Evolutionary conservation across 2,797 vertebrate genomes (phyloP), one percentile per base, ranked within the genome.

Genomic region (Pempheris klunzingeri): DNA sequence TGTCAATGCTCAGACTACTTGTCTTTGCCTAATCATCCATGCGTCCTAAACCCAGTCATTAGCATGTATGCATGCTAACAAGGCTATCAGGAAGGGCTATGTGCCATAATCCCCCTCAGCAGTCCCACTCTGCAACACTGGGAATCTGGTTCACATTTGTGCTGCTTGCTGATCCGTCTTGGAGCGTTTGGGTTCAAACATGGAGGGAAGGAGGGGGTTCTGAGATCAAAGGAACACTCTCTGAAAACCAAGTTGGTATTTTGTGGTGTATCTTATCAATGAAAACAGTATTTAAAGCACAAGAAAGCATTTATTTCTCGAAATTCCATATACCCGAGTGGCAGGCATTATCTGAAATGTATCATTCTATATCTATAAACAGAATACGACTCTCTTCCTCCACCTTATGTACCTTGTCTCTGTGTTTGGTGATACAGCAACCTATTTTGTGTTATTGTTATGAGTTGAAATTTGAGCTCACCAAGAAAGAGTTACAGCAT

Each of bases 41-140:
- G 78, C 78, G 71, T 84, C 78, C 78, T 77, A 81, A 87, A 73
- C 34, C 54, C 66, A 38, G 28, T 77, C 62, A 79, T 90, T 87
- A 86, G 72, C 82, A 83, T 89, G 79, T 75, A 82, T 80, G 81
- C 78, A 85, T 87, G 80, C 79, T 86, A 86, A 89, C 74, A 68
- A 83, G 73, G 76, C 77, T 84, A 79, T 72, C 72, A 80, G 47
- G 47, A 61, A 78, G 76, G 57, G 22, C 82, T 64, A 68, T 44
- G 78, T 64, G 64, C 78, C 62, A 68, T 63, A 75, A 86, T 80
- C 78, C 71, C 74, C 77, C 53, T 73, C 43, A 85, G 78, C 76
- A 39, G 76, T 85, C 71, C 79, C 43, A 28, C 58, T 80, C 39
- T 0, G 12, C 41, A 63, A 76, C 71, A 61, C 74, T n/a, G 65